Conservation (phyloP, 2,797 vertebrate species). For the Hapalemur alaotrensis region DNA sequence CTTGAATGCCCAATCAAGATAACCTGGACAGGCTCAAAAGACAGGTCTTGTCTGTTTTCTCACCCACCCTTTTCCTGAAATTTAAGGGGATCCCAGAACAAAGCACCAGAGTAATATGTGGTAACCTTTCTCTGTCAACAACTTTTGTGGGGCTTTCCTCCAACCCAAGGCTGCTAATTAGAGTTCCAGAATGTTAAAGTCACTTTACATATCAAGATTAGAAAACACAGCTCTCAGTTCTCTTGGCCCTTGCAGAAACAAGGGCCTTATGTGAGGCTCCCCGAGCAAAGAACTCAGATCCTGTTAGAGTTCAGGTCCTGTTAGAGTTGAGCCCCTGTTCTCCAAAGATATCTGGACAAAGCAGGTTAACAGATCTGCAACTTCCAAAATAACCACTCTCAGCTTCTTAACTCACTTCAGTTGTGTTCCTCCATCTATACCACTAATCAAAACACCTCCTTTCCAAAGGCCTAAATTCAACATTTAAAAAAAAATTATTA, state of each 20-base stretch:
- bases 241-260: neutral
- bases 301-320: neutral
- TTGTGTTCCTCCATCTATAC: neutral
- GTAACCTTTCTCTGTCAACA: neutral
- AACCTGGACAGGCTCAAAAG: neutral
- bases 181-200: neutral
- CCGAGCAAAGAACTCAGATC: neutral
- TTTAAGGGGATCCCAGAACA: neutral
- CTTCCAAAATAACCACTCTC: neutral
- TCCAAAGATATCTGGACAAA: neutral
- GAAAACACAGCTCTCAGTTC: neutral
- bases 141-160: neutral
- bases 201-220: neutral
- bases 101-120: neutral
- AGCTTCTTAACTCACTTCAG: neutral
- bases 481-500: neutral
- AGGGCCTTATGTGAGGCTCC: neutral
- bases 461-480: neutral
- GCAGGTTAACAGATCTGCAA: neutral
- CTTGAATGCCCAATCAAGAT: neutral
- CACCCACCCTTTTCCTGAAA: neutral
- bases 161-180: neutral
- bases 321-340: neutral
- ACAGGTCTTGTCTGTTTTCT: neutral
- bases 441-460: neutral